Percentiles rank a stretch among this genome's conserved stretches.
Conservation (phyloP, 2,888 invertebrate genomes). For the Drosophila mulleri region DNA sequence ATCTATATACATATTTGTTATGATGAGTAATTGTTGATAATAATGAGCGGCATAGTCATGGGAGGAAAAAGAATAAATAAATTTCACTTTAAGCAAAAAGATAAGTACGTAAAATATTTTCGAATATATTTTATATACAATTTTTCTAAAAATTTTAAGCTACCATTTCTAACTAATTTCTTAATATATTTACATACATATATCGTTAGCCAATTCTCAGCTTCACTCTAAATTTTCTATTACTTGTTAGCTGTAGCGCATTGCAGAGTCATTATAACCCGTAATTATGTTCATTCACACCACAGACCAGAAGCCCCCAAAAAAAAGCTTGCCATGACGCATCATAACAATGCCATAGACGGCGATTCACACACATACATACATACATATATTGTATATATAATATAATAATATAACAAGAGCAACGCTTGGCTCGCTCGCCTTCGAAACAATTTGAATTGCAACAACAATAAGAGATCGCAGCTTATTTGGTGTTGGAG, state of each 20-base stretch:
- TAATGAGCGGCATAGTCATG: background rate
- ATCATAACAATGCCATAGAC: conserved; percentile 49
- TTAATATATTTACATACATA: too few relatives aligned
- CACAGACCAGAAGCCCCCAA: conserved; percentile 11
- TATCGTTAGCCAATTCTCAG: too few relatives aligned
- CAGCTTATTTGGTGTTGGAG: conserved; percentile 65
- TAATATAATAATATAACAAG: conserved; percentile 30
- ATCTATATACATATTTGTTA: conserved; percentile 6
- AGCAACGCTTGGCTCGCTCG: conserved; percentile 38
- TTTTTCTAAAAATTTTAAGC: too few relatives aligned
- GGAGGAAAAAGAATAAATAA: background rate
- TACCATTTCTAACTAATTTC: too few relatives aligned
- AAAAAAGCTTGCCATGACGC: conserved; percentile 43
- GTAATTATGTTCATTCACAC: conserved; percentile 4
- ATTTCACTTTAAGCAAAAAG: background rate
- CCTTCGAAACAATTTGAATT: conserved; percentile 58
- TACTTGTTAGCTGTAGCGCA: conserved; percentile 17
- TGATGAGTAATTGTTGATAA: conserved; percentile 40
- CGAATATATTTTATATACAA: too few relatives aligned
- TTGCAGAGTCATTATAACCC: conserved; percentile 16
- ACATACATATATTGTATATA: background rate
- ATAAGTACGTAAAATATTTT: background rate
- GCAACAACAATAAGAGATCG: conserved; percentile 23
- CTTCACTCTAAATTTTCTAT: too few relatives aligned
- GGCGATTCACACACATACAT: conserved; percentile 21